These are phyloP conservation scores for Diplazon laetatorius DNA, from an alignment of 2,888 invertebrate genomes.

Conservation along the genomic window DNA sequence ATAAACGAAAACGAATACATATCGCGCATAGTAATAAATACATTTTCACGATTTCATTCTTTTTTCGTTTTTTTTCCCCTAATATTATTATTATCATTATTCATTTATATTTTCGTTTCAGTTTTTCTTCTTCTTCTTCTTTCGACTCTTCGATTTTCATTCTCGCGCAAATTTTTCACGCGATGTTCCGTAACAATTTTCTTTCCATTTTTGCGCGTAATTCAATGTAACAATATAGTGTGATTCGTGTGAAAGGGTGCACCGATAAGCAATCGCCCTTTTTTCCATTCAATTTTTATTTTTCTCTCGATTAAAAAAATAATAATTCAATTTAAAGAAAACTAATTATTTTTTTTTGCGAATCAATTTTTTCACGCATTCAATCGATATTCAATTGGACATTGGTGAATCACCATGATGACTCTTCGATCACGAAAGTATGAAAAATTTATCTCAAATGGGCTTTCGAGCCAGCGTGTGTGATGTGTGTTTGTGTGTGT, in stretches of 20 bases:
- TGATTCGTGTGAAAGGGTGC: conserved; percentile 35
- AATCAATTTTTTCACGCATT: conserved; percentile 44
- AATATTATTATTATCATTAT: conserved; percentile 26
- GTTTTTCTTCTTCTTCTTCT: neutral
- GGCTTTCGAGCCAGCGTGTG: conserved; percentile 16
- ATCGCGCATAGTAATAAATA: conserved; percentile 66
- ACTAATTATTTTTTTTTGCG: too few relatives aligned
- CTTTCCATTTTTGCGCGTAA: conserved; percentile 20
- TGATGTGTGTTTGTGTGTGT: conserved; percentile 15
- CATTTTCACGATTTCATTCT: conserved; percentile 56
- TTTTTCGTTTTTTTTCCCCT: too few relatives aligned
- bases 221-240: conserved; percentile 46
- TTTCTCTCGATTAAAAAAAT: too few relatives aligned
- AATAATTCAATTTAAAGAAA: too few relatives aligned
- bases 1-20: conserved; percentile 63
- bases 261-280: conserved; percentile 37
- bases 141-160: neutral
- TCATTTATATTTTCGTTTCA: neutral
- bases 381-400: conserved; percentile 8
- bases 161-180: conserved; percentile 21
- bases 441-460: conserved; percentile 43
- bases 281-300: conserved; percentile 29
- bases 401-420: conserved; percentile 31
- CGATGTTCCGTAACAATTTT: conserved; percentile 35
- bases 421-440: conserved; percentile 32